These are phyloP conservation scores for Amorpha juglandis DNA, from an alignment of 2,888 invertebrate genomes.

Conservation along the genomic window DNA sequence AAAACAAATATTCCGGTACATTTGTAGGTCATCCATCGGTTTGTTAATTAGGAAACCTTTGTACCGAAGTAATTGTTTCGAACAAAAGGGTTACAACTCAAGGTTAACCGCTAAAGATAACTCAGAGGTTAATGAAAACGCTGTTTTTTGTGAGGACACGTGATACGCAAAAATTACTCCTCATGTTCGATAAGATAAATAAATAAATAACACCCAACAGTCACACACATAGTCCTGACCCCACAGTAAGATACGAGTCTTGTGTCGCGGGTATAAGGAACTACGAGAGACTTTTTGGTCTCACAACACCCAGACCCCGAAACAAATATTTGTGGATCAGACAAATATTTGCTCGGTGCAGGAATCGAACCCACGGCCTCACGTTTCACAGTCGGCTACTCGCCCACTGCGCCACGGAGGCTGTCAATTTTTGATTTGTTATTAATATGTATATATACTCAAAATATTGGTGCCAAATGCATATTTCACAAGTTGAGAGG, in stretches of 20 bases:
- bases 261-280: too few relatives aligned
- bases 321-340: too few relatives aligned
- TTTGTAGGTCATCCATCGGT: background rate
- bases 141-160: background rate
- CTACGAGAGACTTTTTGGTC: too few relatives aligned
- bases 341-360: too few relatives aligned
- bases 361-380: too few relatives aligned
- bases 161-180: background rate
- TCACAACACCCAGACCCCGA: too few relatives aligned
- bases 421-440: too few relatives aligned
- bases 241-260: too few relatives aligned
- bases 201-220: too few relatives aligned
- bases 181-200: background rate
- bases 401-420: too few relatives aligned
- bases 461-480: background rate
- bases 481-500: background rate
- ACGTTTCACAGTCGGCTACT: too few relatives aligned
- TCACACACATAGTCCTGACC: too few relatives aligned
- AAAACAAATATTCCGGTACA: background rate
- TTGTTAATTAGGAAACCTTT: slow-evolving; percentile 3
- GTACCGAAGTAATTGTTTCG: background rate
- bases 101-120: background rate
- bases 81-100: background rate
- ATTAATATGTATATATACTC: background rate
- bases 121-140: background rate